Percentiles rank a stretch among this genome's conserved stretches.
Evolutionary conservation across 2,113 vertebrate species (phyloP).

Genomic region (Melanostigma gelatinosum): DNA sequence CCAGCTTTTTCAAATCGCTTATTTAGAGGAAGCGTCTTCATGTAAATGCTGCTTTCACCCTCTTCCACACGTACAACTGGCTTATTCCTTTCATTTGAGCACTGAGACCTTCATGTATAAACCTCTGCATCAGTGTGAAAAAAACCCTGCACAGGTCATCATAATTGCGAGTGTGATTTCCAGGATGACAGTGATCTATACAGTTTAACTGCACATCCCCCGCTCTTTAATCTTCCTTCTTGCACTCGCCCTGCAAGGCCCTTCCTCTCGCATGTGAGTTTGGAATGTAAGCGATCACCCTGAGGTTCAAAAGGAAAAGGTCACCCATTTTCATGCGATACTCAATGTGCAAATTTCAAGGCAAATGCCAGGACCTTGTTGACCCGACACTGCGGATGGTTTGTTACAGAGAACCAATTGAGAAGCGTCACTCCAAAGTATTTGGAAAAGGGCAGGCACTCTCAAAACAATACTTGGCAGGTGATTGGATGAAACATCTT

Average conservation of each 20-base stretch:
- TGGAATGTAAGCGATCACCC: constrained; percentile 66
- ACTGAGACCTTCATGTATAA: constrained; percentile 19
- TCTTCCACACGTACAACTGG: constrained; percentile 28
- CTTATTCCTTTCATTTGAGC: constrained; percentile 28
- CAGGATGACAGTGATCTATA: constrained; percentile 51
- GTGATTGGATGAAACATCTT: too few species aligned
- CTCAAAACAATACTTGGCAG: too few species aligned
- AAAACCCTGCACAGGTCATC: constrained; percentile 6
- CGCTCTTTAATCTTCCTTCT: constrained; percentile 18
- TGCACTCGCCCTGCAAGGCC: background rate
- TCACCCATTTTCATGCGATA: constrained; percentile 64
- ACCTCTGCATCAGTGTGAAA: background rate
- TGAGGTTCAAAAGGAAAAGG: constrained; percentile 65
- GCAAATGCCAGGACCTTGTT: constrained; percentile 55
- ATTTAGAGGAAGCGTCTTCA: constrained; percentile 21
- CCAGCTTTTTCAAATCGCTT: constrained; percentile 43
- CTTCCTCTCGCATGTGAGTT: constrained; percentile 28
- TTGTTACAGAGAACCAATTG: too few species aligned
- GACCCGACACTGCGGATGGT: too few species aligned
- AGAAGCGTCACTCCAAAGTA: too few species aligned
- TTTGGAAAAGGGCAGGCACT: too few species aligned
- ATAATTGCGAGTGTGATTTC: constrained; percentile 37
- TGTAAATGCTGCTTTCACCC: constrained; percentile 31
- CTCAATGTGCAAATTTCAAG: constrained; percentile 72
- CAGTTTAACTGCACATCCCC: constrained; percentile 28